These are phyloP conservation scores for Zaprionus lineosus DNA, from an alignment of 2,888 invertebrate genomes.

Conservation along the genomic window DNA sequence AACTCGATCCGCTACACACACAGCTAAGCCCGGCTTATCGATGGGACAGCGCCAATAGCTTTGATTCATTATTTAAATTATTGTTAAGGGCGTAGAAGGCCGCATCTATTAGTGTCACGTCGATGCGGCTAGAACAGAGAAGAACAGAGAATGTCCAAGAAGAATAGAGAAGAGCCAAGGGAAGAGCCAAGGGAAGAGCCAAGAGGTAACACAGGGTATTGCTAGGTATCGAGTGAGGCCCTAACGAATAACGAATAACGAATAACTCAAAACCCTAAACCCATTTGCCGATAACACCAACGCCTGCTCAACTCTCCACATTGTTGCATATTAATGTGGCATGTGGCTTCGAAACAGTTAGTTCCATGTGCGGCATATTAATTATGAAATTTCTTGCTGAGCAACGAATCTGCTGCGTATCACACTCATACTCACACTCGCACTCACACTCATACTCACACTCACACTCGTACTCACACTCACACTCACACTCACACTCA, in stretches of 20 bases:
- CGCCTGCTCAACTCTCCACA: slow-evolving; percentile 38
- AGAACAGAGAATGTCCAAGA: no score
- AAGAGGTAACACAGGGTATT: no score
- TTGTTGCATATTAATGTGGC: slow-evolving; percentile 66
- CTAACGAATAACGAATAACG: background rate
- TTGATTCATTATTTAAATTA: slow-evolving; percentile 66
- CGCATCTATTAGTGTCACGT: slow-evolving; percentile 70
- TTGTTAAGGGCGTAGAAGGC: slow-evolving; percentile 69
- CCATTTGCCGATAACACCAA: slow-evolving; percentile 36
- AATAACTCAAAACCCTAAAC: slow-evolving; percentile 5
- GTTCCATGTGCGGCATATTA: slow-evolving; percentile 72
- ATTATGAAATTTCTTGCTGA: slow-evolving; percentile 68
- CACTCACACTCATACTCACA: no score
- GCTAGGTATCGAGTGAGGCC: no score
- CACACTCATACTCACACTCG: background rate
- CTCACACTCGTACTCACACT: no score
- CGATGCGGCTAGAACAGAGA: slow-evolving; percentile 55
- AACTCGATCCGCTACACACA: slow-evolving; percentile 25
- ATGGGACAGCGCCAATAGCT: slow-evolving; percentile 21
- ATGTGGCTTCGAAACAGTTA: slow-evolving; percentile 62
- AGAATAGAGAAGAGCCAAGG: no score
- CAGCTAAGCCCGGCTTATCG: slow-evolving; percentile 34
- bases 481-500: no score
- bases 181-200: no score
- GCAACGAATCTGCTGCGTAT: slow-evolving; percentile 14